phyloP scores from a whole-genome alignment of 2,113 vertebrate genomes.

The Pantherophis guttatus region DNA sequence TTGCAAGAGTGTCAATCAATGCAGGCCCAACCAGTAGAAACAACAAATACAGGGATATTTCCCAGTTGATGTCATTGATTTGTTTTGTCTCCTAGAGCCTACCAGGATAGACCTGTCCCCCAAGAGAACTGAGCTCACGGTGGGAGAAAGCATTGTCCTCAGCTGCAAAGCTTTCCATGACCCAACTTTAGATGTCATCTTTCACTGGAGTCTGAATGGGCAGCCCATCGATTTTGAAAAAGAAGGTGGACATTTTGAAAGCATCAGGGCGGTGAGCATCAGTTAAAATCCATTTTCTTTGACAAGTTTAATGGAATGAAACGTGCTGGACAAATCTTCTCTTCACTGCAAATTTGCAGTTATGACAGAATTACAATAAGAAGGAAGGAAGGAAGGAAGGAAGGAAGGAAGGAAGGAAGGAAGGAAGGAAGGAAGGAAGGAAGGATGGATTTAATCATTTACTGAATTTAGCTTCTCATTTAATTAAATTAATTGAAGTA shows the following conservation, averaged over 20 bases:
- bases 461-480: conserved; percentile 10
- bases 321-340: background rate
- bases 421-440: background rate
- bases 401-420: background rate
- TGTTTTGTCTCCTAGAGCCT: conserved; percentile 80
- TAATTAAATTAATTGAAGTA: conserved; percentile 2
- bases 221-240: conserved; percentile 85
- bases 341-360: conserved; percentile 8
- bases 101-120: conserved; percentile 91
- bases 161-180: conserved; percentile 92
- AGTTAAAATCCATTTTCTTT: conserved; percentile 1
- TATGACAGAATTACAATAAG: conserved; percentile 1
- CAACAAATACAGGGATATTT: background rate
- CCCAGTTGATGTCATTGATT: background rate
- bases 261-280: conserved; percentile 89
- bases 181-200: conserved; percentile 83
- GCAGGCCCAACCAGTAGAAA: background rate
- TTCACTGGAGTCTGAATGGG: conserved; percentile 89
- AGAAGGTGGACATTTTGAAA: conserved; percentile 92
- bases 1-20: background rate
- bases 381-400: background rate
- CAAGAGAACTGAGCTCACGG: conserved; percentile 85
- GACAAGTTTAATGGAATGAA: background rate
- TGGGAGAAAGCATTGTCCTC: conserved; percentile 94
- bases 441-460: background rate